Evolutionary conservation across 2,797 vertebrate genomes (phyloP), one percentile per base, ranked within the genome.

Genomic region (Lepus townsendii): DNA sequence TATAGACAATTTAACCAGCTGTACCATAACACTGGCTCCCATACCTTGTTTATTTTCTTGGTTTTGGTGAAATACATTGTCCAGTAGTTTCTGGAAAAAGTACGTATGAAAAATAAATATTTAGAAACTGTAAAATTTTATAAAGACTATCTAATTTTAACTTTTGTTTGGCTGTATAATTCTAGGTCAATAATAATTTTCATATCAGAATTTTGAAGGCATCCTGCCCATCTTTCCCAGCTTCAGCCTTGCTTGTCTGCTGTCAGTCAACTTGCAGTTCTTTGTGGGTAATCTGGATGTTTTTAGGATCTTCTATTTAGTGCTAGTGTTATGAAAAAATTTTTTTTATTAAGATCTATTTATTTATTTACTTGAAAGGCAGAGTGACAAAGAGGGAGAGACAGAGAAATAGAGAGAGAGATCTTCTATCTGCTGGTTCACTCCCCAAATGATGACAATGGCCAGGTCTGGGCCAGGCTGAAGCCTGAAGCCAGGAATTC

Each of bases 1-100:
- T 19, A 57, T 19, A 57, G 54, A 19, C 54, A 57, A 13, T 13
- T 57, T 19, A 57, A 57, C 54, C 2, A 13, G 54, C 54, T 57
- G 54, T 57, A 1, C 13, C 54, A 14, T 1, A 19, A 57, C 14
- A 57, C 54, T 19, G 17, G 54, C 54, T 19, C 54, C 54, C 42
- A 47, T 57, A 57, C 54, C 54, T 57, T 57, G 54, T 57, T 57
- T 57, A 57, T 57, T 57, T 19, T 19, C 35, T 73, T 16, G 27
- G 7, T 82, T 87, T 90, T 93, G 35, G 35, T 87, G 87, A 90
- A 77, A 54, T 93, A 60, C 42, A 66, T 77, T 27, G 63, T 85
- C 38, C 8, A 54, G 35, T 71, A 35, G 69, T 20, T 89, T 92
- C 77, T 77, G 63, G 35, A 62, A 83, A 85, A 95, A 73, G 50